Evolutionary conservation across 2,797 vertebrate genomes (phyloP).

Genomic region (Myotis vivesi): DNA sequence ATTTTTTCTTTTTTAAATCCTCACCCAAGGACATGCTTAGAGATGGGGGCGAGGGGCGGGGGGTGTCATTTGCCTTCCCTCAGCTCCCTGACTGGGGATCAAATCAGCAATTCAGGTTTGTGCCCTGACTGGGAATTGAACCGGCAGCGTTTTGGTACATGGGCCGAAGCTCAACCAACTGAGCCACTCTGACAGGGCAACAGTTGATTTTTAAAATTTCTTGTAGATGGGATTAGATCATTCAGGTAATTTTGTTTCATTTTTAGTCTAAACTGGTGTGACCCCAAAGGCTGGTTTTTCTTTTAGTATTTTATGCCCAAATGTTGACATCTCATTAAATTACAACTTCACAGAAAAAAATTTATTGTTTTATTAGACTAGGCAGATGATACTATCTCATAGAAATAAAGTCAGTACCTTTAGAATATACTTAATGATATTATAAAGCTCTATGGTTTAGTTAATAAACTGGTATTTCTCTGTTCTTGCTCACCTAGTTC

Average conservation of each 20-base stretch:
- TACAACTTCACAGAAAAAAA: conserved; percentile 1
- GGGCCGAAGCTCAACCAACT: neutral
- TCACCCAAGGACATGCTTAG: neutral
- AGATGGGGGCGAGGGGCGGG: no score
- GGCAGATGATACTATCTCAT: neutral
- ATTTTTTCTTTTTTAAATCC: conserved; percentile 3
- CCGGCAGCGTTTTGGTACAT: neutral
- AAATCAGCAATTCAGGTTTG: neutral
- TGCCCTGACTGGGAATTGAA: neutral
- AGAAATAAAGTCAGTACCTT: conserved; percentile 40
- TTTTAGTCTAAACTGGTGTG: conserved; percentile 37
- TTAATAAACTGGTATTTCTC: conserved; percentile 40
- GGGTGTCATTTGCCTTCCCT: neutral
- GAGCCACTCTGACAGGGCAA: neutral
- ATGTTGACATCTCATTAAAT: conserved; percentile 34
- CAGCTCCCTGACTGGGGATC: neutral
- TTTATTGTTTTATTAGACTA: conserved; percentile 44
- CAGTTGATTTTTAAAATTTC: conserved; percentile 32
- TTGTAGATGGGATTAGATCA: conserved; percentile 42
- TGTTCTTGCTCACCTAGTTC: conserved; percentile 7
- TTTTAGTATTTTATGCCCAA: conserved; percentile 63
- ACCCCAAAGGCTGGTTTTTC: conserved; percentile 36
- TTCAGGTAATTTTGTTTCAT: conserved; percentile 46
- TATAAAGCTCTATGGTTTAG: conserved; percentile 14
- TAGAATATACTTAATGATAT: neutral